Evolutionary conservation across 2,797 vertebrate genomes (phyloP), one percentile per base, ranked within the genome.

Genomic region (Pantherophis alleghaniensis): DNA sequence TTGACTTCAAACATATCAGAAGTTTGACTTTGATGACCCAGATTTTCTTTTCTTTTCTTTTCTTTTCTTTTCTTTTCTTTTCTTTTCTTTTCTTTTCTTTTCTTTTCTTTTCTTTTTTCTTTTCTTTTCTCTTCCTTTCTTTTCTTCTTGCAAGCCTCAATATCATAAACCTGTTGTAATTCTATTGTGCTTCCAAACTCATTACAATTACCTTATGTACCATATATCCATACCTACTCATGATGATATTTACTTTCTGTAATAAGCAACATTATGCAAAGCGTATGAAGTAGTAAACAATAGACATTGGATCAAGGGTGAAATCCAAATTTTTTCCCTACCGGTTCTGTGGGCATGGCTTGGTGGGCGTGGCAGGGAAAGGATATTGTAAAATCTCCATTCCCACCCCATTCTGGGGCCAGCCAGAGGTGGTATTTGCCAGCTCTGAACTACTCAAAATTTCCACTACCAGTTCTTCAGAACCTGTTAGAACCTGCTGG

Each of bases 1-100:
- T 56, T 60, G 61, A 91, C 20, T 92, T 93, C 60, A 92, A 87
- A 69, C 42, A 0, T 63, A 57, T 89, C 26, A 88, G 4, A 57
- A 94, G 26, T 63, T 63, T 91, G 95, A 24, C 0, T 96, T 92
- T 92, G 16, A 94, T 89, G 20, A 93, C 61, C 1, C 69, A 5
- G 53, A 37, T 89, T 61, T 26, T 69, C 66, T 6, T 16, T 2
- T 16, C 5, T 87, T 88, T 60, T 37, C 32, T 51, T 2, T 20
- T 26, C 7, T 1, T 1, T 56, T 56, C 13, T 53, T 10, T 53
- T 53, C 51, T 53, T 88, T 61, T 91, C 13, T 22, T 26, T 26
- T 69, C 56, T 16, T 16, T 2, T 16, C 13, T 87, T 88, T 60
- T 37, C 32, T 53, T 2, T 22, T 28, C 9, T 1, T 1, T 57